Evolutionary conservation across 53 echinoderm and acorn worm genomes (phyloP).

Genomic region (Hippasteria phrygiana): DNA sequence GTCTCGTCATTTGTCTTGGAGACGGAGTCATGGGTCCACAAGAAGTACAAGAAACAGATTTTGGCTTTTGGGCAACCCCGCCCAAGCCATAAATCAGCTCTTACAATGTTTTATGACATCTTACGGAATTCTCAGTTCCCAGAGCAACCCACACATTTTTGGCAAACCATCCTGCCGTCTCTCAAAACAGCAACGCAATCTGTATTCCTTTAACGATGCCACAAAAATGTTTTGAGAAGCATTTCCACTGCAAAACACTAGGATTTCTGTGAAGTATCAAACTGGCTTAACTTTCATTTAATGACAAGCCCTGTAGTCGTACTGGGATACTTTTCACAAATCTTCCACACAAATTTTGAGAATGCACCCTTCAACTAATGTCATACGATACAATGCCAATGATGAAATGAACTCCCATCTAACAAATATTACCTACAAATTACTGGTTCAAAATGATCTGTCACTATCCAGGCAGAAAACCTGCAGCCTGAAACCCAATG

Average conservation of each 20-base stretch:
- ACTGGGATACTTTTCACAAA: background rate
- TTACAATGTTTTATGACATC: background rate
- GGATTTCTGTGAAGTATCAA: no score
- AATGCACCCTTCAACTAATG: background rate
- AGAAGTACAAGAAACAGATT: background rate
- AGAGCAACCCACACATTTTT: background rate
- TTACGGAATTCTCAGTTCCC: background rate
- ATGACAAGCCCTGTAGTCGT: no score
- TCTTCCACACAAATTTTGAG: background rate
- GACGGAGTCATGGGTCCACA: no score
- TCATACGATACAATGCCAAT: background rate
- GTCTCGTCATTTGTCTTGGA: background rate
- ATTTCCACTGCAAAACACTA: no score
- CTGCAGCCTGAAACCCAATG: background rate
- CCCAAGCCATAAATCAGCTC: background rate
- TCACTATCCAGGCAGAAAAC: constrained; percentile 3
- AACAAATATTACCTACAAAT: background rate
- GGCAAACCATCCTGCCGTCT: no score
- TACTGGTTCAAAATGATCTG: background rate
- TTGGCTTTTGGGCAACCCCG: background rate
- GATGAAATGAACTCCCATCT: background rate
- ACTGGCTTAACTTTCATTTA: no score
- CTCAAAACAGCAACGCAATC: no score
- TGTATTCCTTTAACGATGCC: no score
- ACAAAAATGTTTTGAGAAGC: no score